Evolutionary conservation across 2,797 vertebrate genomes (phyloP).

Genomic region (Pseudomugil gertrudae): DNA sequence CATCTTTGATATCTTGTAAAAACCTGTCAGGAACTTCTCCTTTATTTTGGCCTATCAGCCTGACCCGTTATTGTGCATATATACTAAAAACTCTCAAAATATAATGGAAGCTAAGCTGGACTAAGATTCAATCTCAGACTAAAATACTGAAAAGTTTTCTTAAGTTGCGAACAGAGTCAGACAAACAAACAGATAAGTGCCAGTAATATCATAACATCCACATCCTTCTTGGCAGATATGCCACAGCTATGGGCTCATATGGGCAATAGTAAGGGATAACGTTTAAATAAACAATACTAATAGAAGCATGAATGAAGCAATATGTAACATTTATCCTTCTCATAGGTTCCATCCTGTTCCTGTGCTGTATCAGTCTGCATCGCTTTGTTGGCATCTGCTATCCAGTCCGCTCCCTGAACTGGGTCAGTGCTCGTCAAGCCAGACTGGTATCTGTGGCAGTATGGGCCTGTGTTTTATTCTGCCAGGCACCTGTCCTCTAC

Average conservation of each 20-base stretch:
- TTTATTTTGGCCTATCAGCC: too few relatives aligned
- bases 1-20: too few relatives aligned
- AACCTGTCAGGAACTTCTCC: too few relatives aligned
- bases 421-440: slow-evolving; percentile 86
- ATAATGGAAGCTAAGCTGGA: too few relatives aligned
- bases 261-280: background rate
- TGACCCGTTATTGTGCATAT: too few relatives aligned
- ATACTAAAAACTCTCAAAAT: too few relatives aligned
- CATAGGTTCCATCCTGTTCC: slow-evolving; percentile 89
- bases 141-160: too few relatives aligned
- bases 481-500: slow-evolving; percentile 90
- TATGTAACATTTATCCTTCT: background rate
- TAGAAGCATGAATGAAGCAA: background rate
- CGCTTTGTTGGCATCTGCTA: slow-evolving; percentile 91
- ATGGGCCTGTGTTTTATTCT: slow-evolving; percentile 85
- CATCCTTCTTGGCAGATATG: background rate
- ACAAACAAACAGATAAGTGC: too few relatives aligned
- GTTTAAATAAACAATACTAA: background rate
- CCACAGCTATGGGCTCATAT: background rate
- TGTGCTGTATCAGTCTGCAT: slow-evolving; percentile 94
- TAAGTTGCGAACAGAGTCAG: too few relatives aligned
- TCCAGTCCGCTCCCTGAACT: slow-evolving; percentile 87
- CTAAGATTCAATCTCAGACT: too few relatives aligned
- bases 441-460: slow-evolving; percentile 80
- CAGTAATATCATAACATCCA: too few relatives aligned